Percentiles rank a stretch among this genome's conserved stretches.
Conservation (phyloP, 2,113 vertebrate genomes). For the Sarotherodon lohbergeri region DNA sequence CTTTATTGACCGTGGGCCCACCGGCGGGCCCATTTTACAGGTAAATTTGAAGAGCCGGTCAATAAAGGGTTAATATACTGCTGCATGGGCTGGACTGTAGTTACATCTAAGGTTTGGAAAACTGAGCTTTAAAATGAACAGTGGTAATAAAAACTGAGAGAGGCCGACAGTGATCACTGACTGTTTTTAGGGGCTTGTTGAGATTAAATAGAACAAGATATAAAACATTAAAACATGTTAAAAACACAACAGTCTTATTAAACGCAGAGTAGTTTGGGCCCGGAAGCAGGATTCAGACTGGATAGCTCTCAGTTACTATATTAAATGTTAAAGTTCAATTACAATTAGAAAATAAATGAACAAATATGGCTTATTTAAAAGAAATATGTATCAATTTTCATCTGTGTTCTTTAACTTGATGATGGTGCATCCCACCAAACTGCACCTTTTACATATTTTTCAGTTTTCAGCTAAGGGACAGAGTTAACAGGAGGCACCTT, state of each 20-base stretch:
- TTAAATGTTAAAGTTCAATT: neutral
- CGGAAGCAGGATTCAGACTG: neutral
- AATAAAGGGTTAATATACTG: neutral
- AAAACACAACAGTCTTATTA: neutral
- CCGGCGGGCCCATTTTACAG: too few relatives aligned
- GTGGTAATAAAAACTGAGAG: neutral
- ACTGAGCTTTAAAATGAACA: neutral
- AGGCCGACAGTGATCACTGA: neutral
- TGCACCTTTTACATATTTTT: neutral
- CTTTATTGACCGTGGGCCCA: too few relatives aligned
- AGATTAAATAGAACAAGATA: neutral
- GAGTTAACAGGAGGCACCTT: neutral
- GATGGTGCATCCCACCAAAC: neutral
- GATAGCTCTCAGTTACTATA: neutral
- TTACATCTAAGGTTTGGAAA: neutral
- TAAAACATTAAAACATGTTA: neutral
- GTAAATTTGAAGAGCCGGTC: too few relatives aligned
- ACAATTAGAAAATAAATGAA: neutral
- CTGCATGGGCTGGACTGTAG: neutral
- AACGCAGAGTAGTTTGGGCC: neutral
- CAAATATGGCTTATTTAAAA: neutral
- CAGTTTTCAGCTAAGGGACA: neutral
- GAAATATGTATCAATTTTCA: neutral
- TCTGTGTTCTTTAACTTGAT: neutral
- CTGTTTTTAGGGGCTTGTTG: neutral